Conservation (phyloP, 2,797 vertebrate genomes). For the Sebastes glaucus region DNA sequence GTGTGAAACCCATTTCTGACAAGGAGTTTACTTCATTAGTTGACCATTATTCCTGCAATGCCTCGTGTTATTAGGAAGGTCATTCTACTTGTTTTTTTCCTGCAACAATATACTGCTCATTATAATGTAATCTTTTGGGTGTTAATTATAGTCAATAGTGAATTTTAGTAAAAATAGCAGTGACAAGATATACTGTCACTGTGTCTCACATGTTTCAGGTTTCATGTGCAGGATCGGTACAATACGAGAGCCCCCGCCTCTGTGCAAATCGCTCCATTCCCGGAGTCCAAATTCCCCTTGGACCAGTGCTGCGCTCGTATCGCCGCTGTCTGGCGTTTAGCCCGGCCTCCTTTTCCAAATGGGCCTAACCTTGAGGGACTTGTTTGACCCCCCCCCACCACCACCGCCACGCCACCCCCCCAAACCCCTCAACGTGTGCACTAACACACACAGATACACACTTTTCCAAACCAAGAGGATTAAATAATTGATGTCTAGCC, state of each 20-base stretch:
- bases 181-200: not conserved
- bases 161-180: not conserved
- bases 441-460: slow-evolving; percentile 49
- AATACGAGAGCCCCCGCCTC: slow-evolving; percentile 24
- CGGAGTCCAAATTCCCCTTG: slow-evolving; percentile 85
- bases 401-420: not conserved
- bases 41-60: not conserved
- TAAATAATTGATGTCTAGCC: slow-evolving; percentile 95
- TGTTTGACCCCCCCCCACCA: slow-evolving; percentile 82
- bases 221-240: slow-evolving; percentile 1
- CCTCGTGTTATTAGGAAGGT: not conserved
- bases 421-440: not conserved
- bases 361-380: slow-evolving; percentile 92
- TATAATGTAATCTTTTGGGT: not conserved
- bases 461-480: slow-evolving; percentile 71
- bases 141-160: not conserved
- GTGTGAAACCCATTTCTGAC: not conserved
- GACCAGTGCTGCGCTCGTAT: slow-evolving; percentile 83
- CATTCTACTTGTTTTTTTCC: too few relatives aligned
- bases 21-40: not conserved
- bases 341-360: slow-evolving; percentile 88
- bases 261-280: slow-evolving; percentile 83
- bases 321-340: slow-evolving; percentile 87
- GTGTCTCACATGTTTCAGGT: not conserved
- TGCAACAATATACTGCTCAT: not conserved